Evolutionary conservation across 2,888 invertebrate genomes (phyloP), one percentile per base, ranked within the genome.

Genomic region (Heliconius cydno): DNA sequence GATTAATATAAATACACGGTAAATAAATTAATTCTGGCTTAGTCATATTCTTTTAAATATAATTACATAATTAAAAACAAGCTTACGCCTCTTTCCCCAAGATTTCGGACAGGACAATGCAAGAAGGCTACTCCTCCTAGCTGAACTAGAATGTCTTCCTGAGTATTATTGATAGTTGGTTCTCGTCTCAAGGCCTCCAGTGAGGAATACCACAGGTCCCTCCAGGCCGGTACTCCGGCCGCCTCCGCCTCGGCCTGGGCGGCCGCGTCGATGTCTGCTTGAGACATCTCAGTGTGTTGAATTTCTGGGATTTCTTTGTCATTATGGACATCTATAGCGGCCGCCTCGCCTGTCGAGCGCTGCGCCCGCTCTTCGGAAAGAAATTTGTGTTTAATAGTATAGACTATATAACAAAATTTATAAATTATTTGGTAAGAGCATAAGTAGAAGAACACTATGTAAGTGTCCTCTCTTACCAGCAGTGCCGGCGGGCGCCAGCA

Each of bases 71-170:
- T 46, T 4, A 25, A 52, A 41, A 28, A 70, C n/a, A 41, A n/a
- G 86, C 95, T 91, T 87, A 97, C 96, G 86, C 96, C 97, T 88
- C 97, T 95, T 90, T 98, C 97, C 85, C 96, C 97, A 85, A 97
- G 96, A 92, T 96, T 96, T 80, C 97, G 96, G 87, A 97, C 97
- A 88, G 97, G 96, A 92, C 98, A 98, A 91, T 97, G 97, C 86
- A 98, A 96, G 93, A 97, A 97, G 83, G 97, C 97, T 68, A 97
- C 96, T 79, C 97, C 96, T 74, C 97, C 98, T 81, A 97, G 95
- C 92, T 97, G 97, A 85, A 96, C 97, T 73, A 97, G 96, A 84
- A 97, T 96, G 90, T 97, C 97, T 85, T 96, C 96, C 83, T 96
- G 96, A 80, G 97, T 97, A 92, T 97, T 97, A 95, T 97, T 97